Evolutionary conservation across 2,113 vertebrate genomes (phyloP), one percentile per base, ranked within the genome.

Genomic region (Odocoileus hemionus): DNA sequence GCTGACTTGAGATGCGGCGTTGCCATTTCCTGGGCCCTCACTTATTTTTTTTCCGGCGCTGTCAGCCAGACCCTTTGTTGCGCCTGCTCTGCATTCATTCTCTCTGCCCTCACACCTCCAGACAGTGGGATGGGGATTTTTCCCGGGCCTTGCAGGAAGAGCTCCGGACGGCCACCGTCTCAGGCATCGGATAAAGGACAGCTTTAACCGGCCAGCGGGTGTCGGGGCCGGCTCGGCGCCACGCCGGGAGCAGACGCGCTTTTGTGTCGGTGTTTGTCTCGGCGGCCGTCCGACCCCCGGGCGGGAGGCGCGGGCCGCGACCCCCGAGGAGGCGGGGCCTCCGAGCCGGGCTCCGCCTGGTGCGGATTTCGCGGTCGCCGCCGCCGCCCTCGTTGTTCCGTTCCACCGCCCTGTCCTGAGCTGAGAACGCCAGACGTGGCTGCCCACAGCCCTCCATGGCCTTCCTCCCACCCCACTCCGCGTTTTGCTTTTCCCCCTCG

Each of bases 241-340:
- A 1, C 28, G 3, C 82, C 9, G 9, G 30, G 55, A 12, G 76
- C n/a, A 3, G 47, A 57, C 64, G 1, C 0, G 95, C 96, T 91
- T 98, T 97, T 96, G 96, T 96, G 96, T 39, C 5, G 54, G n/a
- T 9, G 55, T 86, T 26, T 30, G 94, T 92, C 45, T 89, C 45
- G 0, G 30, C 91, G 0, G 57, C 58, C 9, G 47, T 7, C 4
- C 43, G 91, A 84, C 74, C 26, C 47, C 4, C 33, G 17, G n/a
- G 50, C 23, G 16, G 82, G 76, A 57, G 93, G 91, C 57, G 91
- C 36, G 6, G 95, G 95, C 92, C 93, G 86, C 86, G 94, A 91
- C 96, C 96, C 94, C 95, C 74, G 84, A 19, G 97, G 97, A 98
- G 99, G 99, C 98, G 99, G 98, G 97, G 99, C 98, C 98, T 98